These are phyloP conservation scores for Butastur rufipennis DNA, from an alignment of 2,113 vertebrate genomes.

Conservation along the genomic window DNA sequence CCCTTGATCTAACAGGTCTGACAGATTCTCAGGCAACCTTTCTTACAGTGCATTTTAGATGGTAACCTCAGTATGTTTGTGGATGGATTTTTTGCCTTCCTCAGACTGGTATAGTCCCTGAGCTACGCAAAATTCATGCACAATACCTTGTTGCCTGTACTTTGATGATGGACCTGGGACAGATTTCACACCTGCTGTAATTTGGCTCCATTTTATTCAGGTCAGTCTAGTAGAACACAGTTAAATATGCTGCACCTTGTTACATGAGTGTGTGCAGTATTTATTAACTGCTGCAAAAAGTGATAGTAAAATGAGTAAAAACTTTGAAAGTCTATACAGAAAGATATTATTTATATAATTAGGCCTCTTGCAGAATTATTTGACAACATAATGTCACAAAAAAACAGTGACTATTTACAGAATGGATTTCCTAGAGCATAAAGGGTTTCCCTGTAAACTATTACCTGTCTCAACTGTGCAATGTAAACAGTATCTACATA, in stretches of 20 bases:
- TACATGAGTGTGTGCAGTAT: neutral
- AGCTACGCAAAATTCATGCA: neutral
- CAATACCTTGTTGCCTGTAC: neutral
- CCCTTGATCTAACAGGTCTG: neutral
- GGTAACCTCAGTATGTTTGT: neutral
- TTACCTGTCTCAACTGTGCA: neutral
- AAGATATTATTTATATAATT: neutral
- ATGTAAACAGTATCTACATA: slow-evolving; percentile 15
- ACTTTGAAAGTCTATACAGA: neutral
- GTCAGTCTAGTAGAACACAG: neutral
- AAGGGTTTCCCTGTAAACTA: neutral
- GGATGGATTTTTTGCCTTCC: neutral
- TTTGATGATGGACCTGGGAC: neutral
- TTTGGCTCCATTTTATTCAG: neutral
- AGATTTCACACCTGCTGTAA: neutral
- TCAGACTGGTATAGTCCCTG: neutral
- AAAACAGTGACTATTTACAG: neutral
- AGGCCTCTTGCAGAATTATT: neutral
- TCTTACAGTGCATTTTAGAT: neutral
- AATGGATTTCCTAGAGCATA: neutral
- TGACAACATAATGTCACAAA: neutral
- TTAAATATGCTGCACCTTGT: neutral
- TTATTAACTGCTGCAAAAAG: neutral
- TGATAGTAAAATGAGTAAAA: neutral
- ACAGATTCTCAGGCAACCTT: neutral